Conservation (phyloP, 2,888 invertebrate species). For the Aphodius sticticus region DNA sequence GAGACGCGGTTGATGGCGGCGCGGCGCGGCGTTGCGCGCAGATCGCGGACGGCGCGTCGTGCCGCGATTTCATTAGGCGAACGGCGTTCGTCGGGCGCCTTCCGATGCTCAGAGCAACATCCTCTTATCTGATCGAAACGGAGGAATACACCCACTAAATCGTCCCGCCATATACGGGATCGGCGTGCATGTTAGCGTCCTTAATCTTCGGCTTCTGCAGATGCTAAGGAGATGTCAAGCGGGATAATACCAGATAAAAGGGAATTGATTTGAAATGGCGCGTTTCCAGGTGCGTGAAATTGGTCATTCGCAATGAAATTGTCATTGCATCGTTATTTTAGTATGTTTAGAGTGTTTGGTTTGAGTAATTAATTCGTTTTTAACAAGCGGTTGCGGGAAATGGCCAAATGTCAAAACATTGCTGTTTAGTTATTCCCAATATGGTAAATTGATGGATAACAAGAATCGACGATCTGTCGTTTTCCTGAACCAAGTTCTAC, state of each 20-base stretch:
- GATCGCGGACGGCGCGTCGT: neutral
- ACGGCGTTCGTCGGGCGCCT: neutral
- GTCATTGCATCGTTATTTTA: no score
- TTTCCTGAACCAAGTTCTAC: no score
- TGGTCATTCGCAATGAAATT: no score
- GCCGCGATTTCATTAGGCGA: neutral
- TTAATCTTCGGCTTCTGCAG: neutral
- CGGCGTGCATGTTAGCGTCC: neutral
- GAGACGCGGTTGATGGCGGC: neutral
- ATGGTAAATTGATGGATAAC: no score
- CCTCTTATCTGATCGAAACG: neutral
- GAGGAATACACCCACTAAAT: slow-evolving; percentile 4
- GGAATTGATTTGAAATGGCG: neutral
- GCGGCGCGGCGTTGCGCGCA: neutral
- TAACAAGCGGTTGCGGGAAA: no score
- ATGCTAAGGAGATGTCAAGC: neutral
- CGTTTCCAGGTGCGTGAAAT: neutral
- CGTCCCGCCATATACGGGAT: neutral
- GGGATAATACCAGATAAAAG: neutral
- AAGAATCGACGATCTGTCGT: no score
- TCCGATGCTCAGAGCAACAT: neutral
- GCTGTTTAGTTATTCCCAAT: no score
- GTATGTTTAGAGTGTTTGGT: no score
- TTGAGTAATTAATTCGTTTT: no score
- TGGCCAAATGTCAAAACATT: no score